Base-by-base conservation (phyloP, 2,797 vertebrate species). In the Myotis findleyi region DNA sequence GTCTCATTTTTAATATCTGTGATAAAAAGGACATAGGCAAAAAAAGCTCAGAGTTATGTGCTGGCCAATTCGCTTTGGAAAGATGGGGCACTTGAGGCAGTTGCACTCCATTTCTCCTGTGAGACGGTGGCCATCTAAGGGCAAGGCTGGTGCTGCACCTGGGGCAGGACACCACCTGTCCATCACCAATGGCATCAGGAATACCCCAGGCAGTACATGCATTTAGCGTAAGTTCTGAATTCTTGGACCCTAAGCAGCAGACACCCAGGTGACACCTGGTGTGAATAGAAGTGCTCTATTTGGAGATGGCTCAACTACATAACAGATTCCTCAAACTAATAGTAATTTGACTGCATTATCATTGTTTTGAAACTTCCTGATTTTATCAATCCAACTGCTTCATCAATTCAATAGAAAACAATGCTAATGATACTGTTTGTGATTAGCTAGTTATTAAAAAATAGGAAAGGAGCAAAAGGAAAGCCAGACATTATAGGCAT, bases 21-120 rank as follows among this genome's bases (percentile, higher is more conserved):
- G 21, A 66, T 86, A 75, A 25, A 66, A 93, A 76, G 25, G 4
- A 76, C 21, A 5, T 51, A 21, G 36, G 51, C 68, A 68, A 86
- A 14, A 47, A 25, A 91, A 82, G 33, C 38, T 89, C 30, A 62
- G 55, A 87, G 53, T 57, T 75, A 33, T 9, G 21, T 27, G 51
- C 33, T 30, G 81, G 16, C 21, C 30, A 44, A 6, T 41, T 94
- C 36, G 49, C 80, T 69, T 53, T 25, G 55, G 82, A 95, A 87
- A 96, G 89, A 93, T 91, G 84, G 62, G 81, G 14, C 16, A 53
- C 91, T 91, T 38, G 62, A 94, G 89, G 91, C 89, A 38, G 51
- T 87, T 8, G 85, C 55, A 93, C 51, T 93, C 44, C 87, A 59
- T 94, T 89, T 94, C 83, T 69, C n/a, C 77, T 76, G 89, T 47